Evolutionary conservation across 2,888 invertebrate species (phyloP).

Genomic region (Brachyopa scutellaris): DNA sequence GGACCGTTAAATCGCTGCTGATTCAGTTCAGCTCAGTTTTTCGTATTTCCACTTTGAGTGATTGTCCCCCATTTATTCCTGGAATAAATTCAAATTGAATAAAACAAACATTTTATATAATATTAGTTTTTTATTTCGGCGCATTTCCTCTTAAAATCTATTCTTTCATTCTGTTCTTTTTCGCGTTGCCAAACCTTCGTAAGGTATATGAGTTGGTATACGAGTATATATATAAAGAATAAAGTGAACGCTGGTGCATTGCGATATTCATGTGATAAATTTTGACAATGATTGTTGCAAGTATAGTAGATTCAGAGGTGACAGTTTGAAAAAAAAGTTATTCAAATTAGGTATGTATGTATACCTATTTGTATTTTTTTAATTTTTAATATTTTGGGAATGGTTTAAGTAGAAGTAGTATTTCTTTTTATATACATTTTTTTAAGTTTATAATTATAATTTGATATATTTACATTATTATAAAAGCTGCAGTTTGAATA

Average conservation of each 20-base stretch:
- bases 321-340: constrained; percentile 38
- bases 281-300: constrained; percentile 68
- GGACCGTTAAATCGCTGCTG: too few species aligned
- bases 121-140: constrained; percentile 58
- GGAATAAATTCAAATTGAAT: too few species aligned
- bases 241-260: constrained; percentile 65
- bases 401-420: constrained; percentile 24
- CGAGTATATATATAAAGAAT: constrained; percentile 36
- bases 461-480: constrained; percentile 43
- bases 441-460: constrained; percentile 5
- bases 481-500: constrained; percentile 61
- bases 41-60: too few species aligned
- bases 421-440: constrained; percentile 50
- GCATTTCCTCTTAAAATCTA: constrained; percentile 41
- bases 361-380: background rate
- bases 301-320: constrained; percentile 57
- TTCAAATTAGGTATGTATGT: constrained; percentile 2
- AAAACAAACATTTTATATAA: constrained; percentile 20
- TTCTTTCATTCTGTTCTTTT: constrained; percentile 31
- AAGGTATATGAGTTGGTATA: constrained; percentile 37
- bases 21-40: too few species aligned
- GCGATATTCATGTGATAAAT: constrained; percentile 49
- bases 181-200: constrained; percentile 49
- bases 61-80: too few species aligned
- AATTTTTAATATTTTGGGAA: constrained; percentile 29